Base-by-base conservation (phyloP, 2,888 invertebrate species). In the Lepetodrilus schrolli region DNA sequence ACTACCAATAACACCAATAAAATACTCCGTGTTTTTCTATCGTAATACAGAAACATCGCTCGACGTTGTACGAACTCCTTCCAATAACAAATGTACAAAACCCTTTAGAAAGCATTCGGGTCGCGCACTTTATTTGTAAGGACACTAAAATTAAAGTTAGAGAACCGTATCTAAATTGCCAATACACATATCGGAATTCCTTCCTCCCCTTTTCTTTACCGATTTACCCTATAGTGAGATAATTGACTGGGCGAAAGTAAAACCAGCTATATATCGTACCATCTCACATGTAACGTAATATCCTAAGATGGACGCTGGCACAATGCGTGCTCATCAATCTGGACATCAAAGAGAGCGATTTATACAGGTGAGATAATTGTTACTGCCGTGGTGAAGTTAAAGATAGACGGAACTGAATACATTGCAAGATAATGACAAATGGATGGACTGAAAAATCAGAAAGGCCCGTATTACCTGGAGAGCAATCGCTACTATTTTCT, bases 281-380 rank as follows among this genome's bases (percentile, higher is more conserved):
- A 58, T 58, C 58, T 30, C 58, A 26, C 58, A 7, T 26, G 58
- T 58, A 58, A 58, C 17, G 58, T 58, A 58, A 58, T 58, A 58
- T 17, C 26, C 30, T 34, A 30, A 34, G 58, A 30, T 21, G 58
- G 58, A 58, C 30, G 30, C 17, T 17, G 17, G 34, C 30, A 30
- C 26, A 58, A 58, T 58, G 17, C 58, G n/a, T 58, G 58, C 58
- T 58, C 58, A 58, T 58, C 58, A 58, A 58, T 58, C 58, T 30
- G 58, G 4, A 30, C n/a, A 30, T 58, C 58, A 58, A 58, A 58
- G 58, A 1, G 17, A 30, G 30, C 58, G 58, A 26, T 13, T 30
- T 34, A n/a, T n/a, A 58, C 58, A 58, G 58, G 58, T 58, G 58
- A 58, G 58, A 58, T 58, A 58, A 58, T 58, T 58, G 58, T 58